phyloP scores from a whole-genome alignment of 2,888 invertebrate species.

The Caenorhabditis sinica region DNA sequence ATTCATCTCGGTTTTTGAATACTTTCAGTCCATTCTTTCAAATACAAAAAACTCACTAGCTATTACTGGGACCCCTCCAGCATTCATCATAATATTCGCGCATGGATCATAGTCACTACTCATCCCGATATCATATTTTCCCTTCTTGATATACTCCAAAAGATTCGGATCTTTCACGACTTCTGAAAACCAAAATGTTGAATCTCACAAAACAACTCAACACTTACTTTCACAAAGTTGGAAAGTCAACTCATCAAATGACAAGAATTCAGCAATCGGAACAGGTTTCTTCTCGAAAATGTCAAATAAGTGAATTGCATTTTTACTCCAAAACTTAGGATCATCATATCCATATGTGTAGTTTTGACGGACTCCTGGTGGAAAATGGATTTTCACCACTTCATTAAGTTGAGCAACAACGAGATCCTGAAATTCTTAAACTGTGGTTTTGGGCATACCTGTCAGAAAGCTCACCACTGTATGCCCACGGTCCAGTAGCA shows the following conservation, averaged over 20 bases:
- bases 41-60: conserved; percentile 41
- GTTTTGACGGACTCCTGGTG: conserved; percentile 43
- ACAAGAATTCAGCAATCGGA: conserved; percentile 33
- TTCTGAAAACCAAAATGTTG: conserved; percentile 7
- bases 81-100: conserved; percentile 54
- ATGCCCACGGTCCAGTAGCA: conserved; percentile 48
- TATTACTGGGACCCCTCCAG: conserved; percentile 54
- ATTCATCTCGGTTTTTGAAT: background rate
- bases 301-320: conserved; percentile 31
- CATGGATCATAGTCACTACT: conserved; percentile 67
- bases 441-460: too few species aligned
- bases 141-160: conserved; percentile 48
- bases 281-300: conserved; percentile 49
- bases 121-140: conserved; percentile 59
- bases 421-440: conserved; percentile 58
- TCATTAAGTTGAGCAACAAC: conserved; percentile 47
- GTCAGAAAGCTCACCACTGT: conserved; percentile 51
- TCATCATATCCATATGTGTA: conserved; percentile 49
- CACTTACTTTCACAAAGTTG: conserved; percentile 52
- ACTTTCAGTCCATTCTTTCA: background rate
- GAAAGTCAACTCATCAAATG: conserved; percentile 45
- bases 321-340: conserved; percentile 39
- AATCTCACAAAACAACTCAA: too few species aligned
- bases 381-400: conserved; percentile 32
- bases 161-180: conserved; percentile 40